Conservation (phyloP, 2,888 invertebrate species). For the Agrochola lychnidis region DNA sequence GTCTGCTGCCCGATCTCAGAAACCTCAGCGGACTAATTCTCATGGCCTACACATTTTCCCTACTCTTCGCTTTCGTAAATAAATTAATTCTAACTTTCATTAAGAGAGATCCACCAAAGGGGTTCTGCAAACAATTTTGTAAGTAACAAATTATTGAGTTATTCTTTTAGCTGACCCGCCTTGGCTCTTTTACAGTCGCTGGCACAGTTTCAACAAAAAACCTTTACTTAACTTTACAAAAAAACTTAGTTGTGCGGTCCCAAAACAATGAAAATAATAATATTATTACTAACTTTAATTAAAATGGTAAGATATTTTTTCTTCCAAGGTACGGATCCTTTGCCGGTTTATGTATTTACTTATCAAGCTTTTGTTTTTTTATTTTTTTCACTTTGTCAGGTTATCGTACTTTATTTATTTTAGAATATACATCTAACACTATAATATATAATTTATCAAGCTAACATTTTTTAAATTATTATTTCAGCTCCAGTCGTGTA, state of each 20-base stretch:
- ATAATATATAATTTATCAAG: too few relatives aligned
- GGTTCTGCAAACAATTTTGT: conserved; percentile 16
- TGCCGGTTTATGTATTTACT: not conserved
- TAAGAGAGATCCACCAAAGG: rapidly evolving
- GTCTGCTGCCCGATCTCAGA: conserved; percentile 68
- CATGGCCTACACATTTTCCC: conserved; percentile 38
- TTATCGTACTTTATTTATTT: too few relatives aligned
- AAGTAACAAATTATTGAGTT: conserved; percentile 15
- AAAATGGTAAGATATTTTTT: not conserved
- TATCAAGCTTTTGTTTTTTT: not conserved
- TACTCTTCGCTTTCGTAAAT: conserved; percentile 11
- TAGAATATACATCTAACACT: too few relatives aligned
- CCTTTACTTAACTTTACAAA: not conserved
- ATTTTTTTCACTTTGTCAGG: too few relatives aligned
- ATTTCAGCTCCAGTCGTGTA: conserved; percentile 46
- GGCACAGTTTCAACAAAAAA: not conserved
- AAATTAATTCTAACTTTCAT: not conserved
- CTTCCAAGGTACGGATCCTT: not conserved
- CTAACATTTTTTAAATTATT: not conserved
- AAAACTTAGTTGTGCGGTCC: not conserved
- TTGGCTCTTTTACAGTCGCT: not conserved
- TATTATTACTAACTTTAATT: not conserved
- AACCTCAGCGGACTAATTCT: conserved; percentile 35
- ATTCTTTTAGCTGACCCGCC: not conserved
- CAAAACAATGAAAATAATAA: not conserved